A percentile compares a stretch with the other conserved stretches of the same genome.
Evolutionary conservation across 2,888 invertebrate genomes (phyloP).

Genomic region (Stenurella melanura): DNA sequence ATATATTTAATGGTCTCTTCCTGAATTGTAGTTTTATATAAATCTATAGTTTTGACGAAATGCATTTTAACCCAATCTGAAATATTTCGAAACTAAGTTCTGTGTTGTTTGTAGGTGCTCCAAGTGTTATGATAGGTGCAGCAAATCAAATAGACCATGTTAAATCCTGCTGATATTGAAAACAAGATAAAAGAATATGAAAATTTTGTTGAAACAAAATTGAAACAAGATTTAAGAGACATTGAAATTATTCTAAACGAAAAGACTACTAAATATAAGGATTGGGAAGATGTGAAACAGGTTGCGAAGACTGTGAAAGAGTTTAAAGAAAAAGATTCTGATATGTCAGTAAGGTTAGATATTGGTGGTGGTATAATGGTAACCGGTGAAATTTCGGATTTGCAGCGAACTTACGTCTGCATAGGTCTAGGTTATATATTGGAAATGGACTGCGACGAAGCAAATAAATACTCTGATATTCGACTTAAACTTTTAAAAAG

Average conservation of each 20-base stretch:
- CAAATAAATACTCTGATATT: constrained; percentile 70
- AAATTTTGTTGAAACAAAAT: constrained; percentile 67
- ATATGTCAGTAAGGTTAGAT: constrained; percentile 61
- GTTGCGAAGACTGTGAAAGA: constrained; percentile 63
- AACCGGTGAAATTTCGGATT: constrained; percentile 66
- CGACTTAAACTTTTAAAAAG: constrained; percentile 66
- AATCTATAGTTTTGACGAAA: no score
- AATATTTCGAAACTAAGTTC: not conserved
- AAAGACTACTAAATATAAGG: constrained; percentile 63
- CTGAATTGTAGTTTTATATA: no score
- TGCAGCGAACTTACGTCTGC: constrained; percentile 64
- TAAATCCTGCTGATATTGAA: constrained; percentile 50
- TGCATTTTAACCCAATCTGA: no score
- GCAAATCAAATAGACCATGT: constrained; percentile 40
- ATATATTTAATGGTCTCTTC: no score
- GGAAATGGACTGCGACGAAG: constrained; percentile 71
- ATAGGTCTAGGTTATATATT: constrained; percentile 69
- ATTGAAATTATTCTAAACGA: constrained; percentile 64
- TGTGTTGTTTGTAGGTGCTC: not conserved
- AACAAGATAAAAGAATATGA: constrained; percentile 65
- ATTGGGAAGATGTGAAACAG: constrained; percentile 69
- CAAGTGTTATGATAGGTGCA: no score
- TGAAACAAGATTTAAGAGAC: constrained; percentile 69
- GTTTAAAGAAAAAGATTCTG: constrained; percentile 66
- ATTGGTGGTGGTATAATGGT: constrained; percentile 63